phyloP scores from a whole-genome alignment of 2,113 vertebrate genomes.

The Leiothrix lutea region DNA sequence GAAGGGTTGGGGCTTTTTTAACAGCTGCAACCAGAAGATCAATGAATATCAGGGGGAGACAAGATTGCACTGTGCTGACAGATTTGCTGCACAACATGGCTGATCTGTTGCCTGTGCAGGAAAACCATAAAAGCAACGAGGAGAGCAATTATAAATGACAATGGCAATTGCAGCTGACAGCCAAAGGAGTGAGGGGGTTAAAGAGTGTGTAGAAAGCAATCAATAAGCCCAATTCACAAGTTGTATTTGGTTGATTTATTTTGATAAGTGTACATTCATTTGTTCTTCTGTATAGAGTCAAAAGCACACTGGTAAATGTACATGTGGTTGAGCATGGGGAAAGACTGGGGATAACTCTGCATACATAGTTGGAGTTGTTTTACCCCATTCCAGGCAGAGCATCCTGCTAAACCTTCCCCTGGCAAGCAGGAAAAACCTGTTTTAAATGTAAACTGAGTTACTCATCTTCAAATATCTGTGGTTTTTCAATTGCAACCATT shows the following conservation, averaged over 20 bases:
- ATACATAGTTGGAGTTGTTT: neutral
- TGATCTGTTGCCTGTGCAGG: neutral
- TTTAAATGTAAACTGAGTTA: neutral
- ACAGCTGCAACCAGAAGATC: neutral
- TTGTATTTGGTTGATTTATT: neutral
- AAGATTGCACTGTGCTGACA: neutral
- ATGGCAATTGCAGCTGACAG: neutral
- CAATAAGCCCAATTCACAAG: neutral
- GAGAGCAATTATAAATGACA: neutral
- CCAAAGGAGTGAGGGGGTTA: neutral
- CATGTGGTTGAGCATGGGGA: neutral
- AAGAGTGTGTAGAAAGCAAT: neutral
- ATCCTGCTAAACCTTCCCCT: neutral
- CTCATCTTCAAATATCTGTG: neutral
- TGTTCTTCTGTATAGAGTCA: neutral
- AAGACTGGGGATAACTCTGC: neutral
- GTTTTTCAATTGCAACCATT: neutral
- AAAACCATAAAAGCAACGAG: neutral
- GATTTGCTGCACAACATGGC: neutral
- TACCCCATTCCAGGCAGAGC: neutral
- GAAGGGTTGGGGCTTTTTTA: neutral
- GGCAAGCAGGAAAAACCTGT: neutral
- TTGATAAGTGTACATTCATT: neutral
- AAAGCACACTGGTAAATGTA: neutral
- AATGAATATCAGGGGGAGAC: neutral